Conservation (phyloP, 2,888 invertebrate species). For the Cecidostiba fungosa region DNA sequence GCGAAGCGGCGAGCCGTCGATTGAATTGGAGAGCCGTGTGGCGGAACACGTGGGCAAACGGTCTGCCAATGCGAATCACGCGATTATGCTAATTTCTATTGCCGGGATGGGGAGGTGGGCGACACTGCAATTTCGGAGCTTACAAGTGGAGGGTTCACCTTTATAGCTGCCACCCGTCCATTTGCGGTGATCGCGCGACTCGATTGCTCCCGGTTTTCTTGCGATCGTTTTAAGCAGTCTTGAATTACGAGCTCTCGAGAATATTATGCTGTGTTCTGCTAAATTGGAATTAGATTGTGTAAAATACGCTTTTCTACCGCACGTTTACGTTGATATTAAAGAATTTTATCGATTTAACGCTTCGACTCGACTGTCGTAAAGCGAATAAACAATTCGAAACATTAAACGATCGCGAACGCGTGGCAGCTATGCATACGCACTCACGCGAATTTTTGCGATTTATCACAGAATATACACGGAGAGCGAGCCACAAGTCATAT, state of each 20-base stretch:
- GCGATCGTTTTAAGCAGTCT: background rate
- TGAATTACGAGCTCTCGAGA: background rate
- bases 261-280: background rate
- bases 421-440: background rate
- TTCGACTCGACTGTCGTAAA: background rate
- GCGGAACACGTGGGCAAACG: slow-evolving; percentile 29
- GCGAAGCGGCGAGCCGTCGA: slow-evolving; percentile 14
- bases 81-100: slow-evolving; percentile 61
- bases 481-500: slow-evolving; percentile 32
- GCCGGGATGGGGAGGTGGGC: background rate
- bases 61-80: slow-evolving; percentile 55
- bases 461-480: slow-evolving; percentile 1
- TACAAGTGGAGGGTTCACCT: slow-evolving; percentile 36
- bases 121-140: slow-evolving; percentile 46
- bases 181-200: slow-evolving; percentile 17
- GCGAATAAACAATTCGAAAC: background rate
- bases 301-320: background rate
- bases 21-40: slow-evolving; percentile 20
- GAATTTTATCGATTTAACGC: background rate
- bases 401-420: slow-evolving; percentile 38
- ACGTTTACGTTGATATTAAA: too few species aligned
- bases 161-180: slow-evolving; percentile 10
- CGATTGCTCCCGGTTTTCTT: background rate
- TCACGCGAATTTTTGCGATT: slow-evolving; percentile 43
- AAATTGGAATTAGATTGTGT: background rate